Conservation (phyloP, 37 sponge, comb jelly and placozoan genomes). For the Mnemiopsis leidyi region DNA sequence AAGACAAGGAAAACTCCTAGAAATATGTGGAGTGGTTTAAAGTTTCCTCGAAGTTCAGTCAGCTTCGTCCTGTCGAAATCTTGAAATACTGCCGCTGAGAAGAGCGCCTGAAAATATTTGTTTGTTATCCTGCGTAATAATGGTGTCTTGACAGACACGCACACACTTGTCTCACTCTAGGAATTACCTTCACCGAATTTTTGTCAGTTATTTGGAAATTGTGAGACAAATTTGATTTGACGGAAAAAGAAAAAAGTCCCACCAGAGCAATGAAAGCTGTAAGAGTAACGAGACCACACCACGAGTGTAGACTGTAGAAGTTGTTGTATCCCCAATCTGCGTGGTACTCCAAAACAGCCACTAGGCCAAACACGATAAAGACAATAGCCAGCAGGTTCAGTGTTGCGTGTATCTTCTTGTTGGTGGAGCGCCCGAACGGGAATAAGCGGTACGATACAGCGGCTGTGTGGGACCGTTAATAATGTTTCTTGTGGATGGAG, state of each 20-base stretch:
- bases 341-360: slow-evolving; percentile 11
- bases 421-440: not conserved
- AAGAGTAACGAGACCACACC: not conserved
- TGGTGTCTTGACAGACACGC: too few relatives aligned
- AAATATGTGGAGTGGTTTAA: not conserved
- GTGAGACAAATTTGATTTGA: too few relatives aligned
- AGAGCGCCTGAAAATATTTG: not conserved
- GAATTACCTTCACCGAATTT: not conserved
- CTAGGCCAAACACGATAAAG: not conserved
- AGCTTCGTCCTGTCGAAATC: not conserved
- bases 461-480: not conserved
- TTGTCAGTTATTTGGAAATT: too few relatives aligned
- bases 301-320: not conserved
- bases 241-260: not conserved
- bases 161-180: too few relatives aligned
- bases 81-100: not conserved
- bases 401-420: not conserved
- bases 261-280: not conserved
- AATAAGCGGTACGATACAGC: not conserved
- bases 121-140: too few relatives aligned
- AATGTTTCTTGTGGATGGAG: not conserved
- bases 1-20: not conserved
- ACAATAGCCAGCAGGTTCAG: not conserved
- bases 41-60: not conserved
- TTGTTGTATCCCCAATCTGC: not conserved